Conservation (phyloP, 2,797 vertebrate species). For the Astyanax mexicanus region DNA sequence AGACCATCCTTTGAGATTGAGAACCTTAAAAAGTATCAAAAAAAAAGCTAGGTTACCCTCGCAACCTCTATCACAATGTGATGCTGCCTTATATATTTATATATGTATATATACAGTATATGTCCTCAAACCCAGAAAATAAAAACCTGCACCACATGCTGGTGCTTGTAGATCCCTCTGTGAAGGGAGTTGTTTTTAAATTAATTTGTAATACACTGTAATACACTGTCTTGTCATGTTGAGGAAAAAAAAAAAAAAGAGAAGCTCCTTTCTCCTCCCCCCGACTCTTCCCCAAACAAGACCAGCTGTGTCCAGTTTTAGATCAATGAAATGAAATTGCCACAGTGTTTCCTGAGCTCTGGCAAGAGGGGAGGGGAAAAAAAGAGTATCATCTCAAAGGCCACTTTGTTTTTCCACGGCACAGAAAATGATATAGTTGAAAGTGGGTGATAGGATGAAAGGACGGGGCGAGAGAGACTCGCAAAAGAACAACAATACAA, state of each 20-base stretch:
- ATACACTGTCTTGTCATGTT: conserved; percentile 51
- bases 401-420: conserved; percentile 66
- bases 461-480: conserved; percentile 57
- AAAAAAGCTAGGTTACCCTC: conserved; percentile 21
- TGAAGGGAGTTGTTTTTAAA: conserved; percentile 38
- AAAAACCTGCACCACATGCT: conserved; percentile 44
- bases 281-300: conserved; percentile 35
- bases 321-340: conserved; percentile 67
- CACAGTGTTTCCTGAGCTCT: conserved; percentile 60
- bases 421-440: conserved; percentile 66
- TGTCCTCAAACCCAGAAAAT: conserved; percentile 12
- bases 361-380: conserved; percentile 15
- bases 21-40: conserved; percentile 20
- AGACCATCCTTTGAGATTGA: conserved; percentile 7
- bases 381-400: conserved; percentile 64
- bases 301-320: conserved; percentile 63
- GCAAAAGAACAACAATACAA: conserved; percentile 57
- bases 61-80: neutral
- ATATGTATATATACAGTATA: no score
- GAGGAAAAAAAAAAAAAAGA: conserved; percentile 21
- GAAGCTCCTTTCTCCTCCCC: conserved; percentile 34
- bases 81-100: conserved; percentile 7
- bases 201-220: conserved; percentile 41
- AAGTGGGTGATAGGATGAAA: conserved; percentile 67
- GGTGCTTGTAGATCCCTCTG: conserved; percentile 46